These are phyloP conservation scores for Drosophila aldrichi DNA, from an alignment of 2,888 invertebrate species.

Conservation along the genomic window DNA sequence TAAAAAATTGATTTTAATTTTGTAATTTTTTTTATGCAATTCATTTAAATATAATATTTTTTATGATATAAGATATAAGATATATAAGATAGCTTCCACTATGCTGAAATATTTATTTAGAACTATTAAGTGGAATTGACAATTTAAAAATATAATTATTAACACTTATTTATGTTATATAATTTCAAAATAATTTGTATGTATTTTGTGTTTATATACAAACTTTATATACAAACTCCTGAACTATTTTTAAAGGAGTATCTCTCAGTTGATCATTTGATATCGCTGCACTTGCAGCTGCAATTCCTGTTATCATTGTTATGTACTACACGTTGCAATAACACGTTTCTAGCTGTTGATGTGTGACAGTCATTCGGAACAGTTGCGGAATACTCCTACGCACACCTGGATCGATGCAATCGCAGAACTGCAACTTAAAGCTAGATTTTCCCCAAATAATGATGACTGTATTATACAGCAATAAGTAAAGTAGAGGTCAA, in stretches of 20 bases:
- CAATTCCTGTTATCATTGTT: not conserved
- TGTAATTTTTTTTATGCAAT: no score
- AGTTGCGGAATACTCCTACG: not conserved
- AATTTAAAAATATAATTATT: no score
- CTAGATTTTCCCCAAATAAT: not conserved
- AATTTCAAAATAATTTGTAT: no score
- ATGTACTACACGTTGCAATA: constrained; percentile 41
- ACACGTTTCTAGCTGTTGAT: constrained; percentile 32
- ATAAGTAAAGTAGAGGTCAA: not conserved
- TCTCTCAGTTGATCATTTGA: not conserved
- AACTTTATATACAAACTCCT: no score
- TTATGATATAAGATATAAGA: no score
- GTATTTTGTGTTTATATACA: no score
- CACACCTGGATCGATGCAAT: not conserved
- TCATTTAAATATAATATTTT: no score
- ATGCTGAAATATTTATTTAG: no score
- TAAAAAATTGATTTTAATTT: no score
- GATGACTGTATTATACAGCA: not conserved
- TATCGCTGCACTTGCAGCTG: not conserved
- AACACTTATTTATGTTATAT: no score
- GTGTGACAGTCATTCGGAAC: not conserved
- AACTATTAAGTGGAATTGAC: no score
- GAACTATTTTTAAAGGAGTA: not conserved
- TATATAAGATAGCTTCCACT: no score
- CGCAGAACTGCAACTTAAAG: not conserved